Evolutionary conservation across 2,113 vertebrate genomes (phyloP), one percentile per base, ranked within the genome.

Genomic region (Garra rufa): DNA sequence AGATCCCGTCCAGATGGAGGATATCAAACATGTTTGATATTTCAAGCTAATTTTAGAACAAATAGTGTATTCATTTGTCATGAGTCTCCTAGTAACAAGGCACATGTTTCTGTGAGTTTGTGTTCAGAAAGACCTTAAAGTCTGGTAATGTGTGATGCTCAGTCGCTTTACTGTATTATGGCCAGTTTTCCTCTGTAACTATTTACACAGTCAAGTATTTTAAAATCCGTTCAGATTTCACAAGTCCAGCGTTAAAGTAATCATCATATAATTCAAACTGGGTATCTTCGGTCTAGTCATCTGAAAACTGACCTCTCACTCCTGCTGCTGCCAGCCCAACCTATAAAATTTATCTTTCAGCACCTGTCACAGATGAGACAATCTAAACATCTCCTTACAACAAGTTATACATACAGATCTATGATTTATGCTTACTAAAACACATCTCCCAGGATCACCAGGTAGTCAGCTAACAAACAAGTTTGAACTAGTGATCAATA

Each of bases 341-440:
- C 65, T 70, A 38, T 70, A 82, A 70, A 69, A 55, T 38, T 70
- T 3, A 70, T 69, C 44, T 82, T 69, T 82, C 80, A 82, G 6
- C 61, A 14, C 61, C 43, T 67, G 78, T 75, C 69, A 76, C 69
- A 48, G 26, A 21, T 8, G 4, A 34, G 44, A 38, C 63, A 3
- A 41, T 30, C 21, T 19, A 38, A 71, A 28, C 38, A 44, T 24
- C 19, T 57, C 6, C 21, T 41, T 57, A 55, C 48, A 38, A 52
- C 26, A 74, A 78, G 28, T 55, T 13, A 30, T 19, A 44, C 55
- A 79, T 79, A 44, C 55, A 63, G 55, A 43, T 38, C 38, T 8
- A 1, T 79, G 38, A 80, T 67, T 80, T 67, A 63, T 5, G 3
- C 46, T 14, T 65, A 11, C 46, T 26, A 43, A 44, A 46, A 44